Percentiles rank a stretch among this genome's conserved stretches.
Evolutionary conservation across 2,113 vertebrate genomes (phyloP).

Genomic region (Bufo gargarizans): DNA sequence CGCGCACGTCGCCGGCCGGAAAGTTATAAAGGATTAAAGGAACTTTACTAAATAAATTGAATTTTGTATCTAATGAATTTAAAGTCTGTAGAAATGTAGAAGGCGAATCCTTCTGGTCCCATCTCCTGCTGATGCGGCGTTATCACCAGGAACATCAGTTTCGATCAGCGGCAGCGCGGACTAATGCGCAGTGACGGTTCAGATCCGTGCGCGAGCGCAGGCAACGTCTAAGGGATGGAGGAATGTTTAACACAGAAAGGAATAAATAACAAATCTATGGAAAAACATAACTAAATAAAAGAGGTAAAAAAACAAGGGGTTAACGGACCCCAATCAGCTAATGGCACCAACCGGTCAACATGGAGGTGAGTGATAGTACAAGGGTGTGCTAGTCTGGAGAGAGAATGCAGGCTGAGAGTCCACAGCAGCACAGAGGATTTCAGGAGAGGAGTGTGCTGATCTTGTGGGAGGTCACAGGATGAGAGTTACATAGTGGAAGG

Average conservation of each 20-base stretch:
- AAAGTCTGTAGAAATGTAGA: slow-evolving; percentile 21
- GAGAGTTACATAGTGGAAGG: no score
- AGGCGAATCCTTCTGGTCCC: slow-evolving; percentile 61
- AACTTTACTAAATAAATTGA: slow-evolving; percentile 35
- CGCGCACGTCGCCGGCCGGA: background rate
- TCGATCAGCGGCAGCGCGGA: slow-evolving; percentile 72
- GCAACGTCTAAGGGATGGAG: slow-evolving; percentile 69
- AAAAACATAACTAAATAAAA: background rate
- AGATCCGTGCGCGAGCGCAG: slow-evolving; percentile 68
- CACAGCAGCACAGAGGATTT: no score
- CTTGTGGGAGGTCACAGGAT: no score
- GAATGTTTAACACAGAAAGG: slow-evolving; percentile 63
- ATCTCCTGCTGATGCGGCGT: slow-evolving; percentile 69
- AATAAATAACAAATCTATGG: slow-evolving; percentile 25
- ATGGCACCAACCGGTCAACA: no score
- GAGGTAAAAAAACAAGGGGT: no score
- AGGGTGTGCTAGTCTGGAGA: no score
- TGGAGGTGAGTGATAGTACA: no score
- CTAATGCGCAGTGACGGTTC: slow-evolving; percentile 74
- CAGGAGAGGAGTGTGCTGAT: no score
- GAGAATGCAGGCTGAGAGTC: no score
- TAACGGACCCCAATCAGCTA: no score
- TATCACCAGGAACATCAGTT: slow-evolving; percentile 70
- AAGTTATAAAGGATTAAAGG: background rate
- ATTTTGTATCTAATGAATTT: slow-evolving; percentile 46